Base-by-base conservation (phyloP, 2,113 vertebrate species). In the Psittacara wagleri region DNA sequence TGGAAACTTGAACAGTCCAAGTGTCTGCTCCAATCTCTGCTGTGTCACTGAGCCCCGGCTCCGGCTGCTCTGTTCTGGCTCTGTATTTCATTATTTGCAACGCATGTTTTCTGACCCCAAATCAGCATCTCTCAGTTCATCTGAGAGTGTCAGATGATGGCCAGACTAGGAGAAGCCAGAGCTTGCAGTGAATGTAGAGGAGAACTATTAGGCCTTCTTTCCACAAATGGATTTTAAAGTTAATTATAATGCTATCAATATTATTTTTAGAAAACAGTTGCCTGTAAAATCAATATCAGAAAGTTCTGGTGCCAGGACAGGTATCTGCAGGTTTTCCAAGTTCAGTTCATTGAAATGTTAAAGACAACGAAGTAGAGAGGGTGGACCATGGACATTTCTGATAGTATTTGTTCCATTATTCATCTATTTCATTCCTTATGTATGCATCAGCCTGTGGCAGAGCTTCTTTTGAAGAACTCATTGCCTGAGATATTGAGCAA, bases 11-110 rank as follows among this genome's bases (percentile, higher is more conserved):
- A 79, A 27, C 57, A 5, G 86, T 80, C 88, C 89, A 79, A 72
- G 84, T 6, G 28, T 25, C 77, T 82, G 4, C 81, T 84, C 57
- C 10, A 17, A 20, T 62, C 84, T 23, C 14, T 2, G 0, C 31
- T 62, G 57, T 4, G 1, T 31, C 93, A 85, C 74, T 1, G 62
- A 57, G 86, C 83, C 28, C 7, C 62, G 52, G 68, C 93, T 84
- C 4, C 0, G 52, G 9, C 86, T 84, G 33, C 20, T 75, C 69
- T 64, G 62, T 62, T 31, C 86, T 84, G 86, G n/a, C 72, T 81
- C 84, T 87, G 13, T 59, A 4, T 61, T 90, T 54, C 68, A 68
- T 92, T 96, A 94, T 95, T 96, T 93, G 95, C 95, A 92, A 29
- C 31, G 44, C 33, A 15, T 17, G 0, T 15, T 66, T 83, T 51